Evolutionary conservation across 2,888 invertebrate species (phyloP).

Genomic region (Ophonus ardosiacus): DNA sequence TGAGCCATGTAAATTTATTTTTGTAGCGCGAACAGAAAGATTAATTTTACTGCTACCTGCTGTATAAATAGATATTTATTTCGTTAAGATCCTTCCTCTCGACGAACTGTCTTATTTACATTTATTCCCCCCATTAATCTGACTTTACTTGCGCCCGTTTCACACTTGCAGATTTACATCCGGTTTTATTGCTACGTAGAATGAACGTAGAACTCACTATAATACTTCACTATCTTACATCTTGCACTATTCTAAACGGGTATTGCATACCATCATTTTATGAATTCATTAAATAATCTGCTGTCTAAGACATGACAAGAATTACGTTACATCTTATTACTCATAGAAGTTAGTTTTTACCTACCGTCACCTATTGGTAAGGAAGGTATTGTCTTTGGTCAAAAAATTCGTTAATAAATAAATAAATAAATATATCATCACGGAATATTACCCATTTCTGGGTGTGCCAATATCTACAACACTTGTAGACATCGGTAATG

Average conservation of each 20-base stretch:
- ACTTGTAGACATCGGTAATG: too few relatives aligned
- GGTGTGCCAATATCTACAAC: too few relatives aligned
- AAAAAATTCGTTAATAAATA: too few relatives aligned
- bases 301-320: neutral
- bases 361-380: too few relatives aligned
- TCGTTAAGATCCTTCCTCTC: slow-evolving; percentile 67
- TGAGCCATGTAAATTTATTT: slow-evolving; percentile 58
- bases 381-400: too few relatives aligned
- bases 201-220: slow-evolving; percentile 14
- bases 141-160: slow-evolving; percentile 73
- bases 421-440: too few relatives aligned
- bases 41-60: slow-evolving; percentile 59
- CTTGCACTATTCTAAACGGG: neutral
- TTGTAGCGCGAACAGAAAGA: slow-evolving; percentile 55
- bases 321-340: too few relatives aligned
- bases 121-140: slow-evolving; percentile 76
- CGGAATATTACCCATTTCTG: too few relatives aligned
- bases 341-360: too few relatives aligned
- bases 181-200: slow-evolving; percentile 42
- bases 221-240: slow-evolving; percentile 9
- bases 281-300: neutral
- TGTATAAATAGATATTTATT: slow-evolving; percentile 59
- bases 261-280: neutral
- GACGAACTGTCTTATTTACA: slow-evolving; percentile 73
- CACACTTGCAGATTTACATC: slow-evolving; percentile 57